phyloP scores from a whole-genome alignment of 2,797 vertebrate genomes.

The Momotus momota region DNA sequence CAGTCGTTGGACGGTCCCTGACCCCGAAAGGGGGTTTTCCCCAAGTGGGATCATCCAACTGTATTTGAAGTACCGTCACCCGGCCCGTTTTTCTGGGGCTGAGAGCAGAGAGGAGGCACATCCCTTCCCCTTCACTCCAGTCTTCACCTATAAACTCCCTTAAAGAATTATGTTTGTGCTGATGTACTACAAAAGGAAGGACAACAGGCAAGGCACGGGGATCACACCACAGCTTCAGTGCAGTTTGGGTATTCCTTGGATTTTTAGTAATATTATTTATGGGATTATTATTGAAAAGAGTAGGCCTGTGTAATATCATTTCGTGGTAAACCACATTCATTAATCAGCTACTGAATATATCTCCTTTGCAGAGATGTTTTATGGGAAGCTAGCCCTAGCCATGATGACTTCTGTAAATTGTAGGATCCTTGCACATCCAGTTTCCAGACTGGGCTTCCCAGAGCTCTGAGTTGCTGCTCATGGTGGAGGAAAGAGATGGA shows the following conservation, averaged over 20 bases:
- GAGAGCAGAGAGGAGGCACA: background rate
- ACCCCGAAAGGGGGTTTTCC: background rate
- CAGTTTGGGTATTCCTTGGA: slow-evolving; percentile 1
- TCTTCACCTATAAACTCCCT: slow-evolving; percentile 25
- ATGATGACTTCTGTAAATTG: background rate
- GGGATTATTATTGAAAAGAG: slow-evolving; percentile 46
- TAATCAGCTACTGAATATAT: slow-evolving; percentile 34
- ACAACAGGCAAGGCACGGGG: background rate
- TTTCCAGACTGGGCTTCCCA: background rate
- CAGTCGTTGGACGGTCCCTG: background rate
- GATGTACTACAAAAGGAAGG: slow-evolving; percentile 2
- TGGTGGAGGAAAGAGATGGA: background rate
- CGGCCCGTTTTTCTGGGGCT: background rate
- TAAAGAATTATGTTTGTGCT: background rate
- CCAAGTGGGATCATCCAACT: background rate
- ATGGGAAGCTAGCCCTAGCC: background rate
- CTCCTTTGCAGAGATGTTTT: background rate
- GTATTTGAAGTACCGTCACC: background rate
- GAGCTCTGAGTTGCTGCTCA: background rate
- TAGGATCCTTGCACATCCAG: background rate
- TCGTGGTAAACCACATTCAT: slow-evolving; percentile 60
- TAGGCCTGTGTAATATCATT: slow-evolving; percentile 14
- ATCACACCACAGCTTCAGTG: background rate
- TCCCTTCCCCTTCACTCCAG: background rate
- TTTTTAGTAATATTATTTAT: slow-evolving; percentile 47